Conservation (phyloP, 2,888 invertebrate genomes). For the Drosophila nigritarsus region DNA sequence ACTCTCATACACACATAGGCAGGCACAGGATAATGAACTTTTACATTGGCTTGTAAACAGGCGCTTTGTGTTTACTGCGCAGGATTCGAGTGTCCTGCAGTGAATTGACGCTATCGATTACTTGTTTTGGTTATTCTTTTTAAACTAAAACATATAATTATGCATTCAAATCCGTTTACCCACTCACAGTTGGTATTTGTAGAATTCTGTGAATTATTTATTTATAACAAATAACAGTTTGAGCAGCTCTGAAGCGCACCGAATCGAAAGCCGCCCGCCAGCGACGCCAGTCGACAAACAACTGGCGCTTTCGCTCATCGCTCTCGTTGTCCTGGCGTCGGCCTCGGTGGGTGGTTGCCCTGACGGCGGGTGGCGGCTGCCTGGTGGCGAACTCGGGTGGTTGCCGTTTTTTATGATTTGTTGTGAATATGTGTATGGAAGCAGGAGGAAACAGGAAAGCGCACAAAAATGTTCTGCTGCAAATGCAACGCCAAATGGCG, state of each 20-base stretch:
- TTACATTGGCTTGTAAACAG: constrained; percentile 63
- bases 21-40: constrained; percentile 80
- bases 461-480: constrained; percentile 54
- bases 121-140: constrained; percentile 18
- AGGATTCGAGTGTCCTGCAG: constrained; percentile 47
- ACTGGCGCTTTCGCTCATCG: constrained; percentile 57
- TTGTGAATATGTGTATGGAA: constrained; percentile 73
- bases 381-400: constrained; percentile 32
- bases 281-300: constrained; percentile 75
- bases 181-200: constrained; percentile 14
- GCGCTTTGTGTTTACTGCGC: constrained; percentile 53
- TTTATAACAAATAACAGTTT: constrained; percentile 11
- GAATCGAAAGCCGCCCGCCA: constrained; percentile 60
- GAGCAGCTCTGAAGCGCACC: constrained; percentile 14
- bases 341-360: constrained; percentile 37
- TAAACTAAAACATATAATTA: constrained; percentile 6
- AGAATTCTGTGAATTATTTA: constrained; percentile 52
- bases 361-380: constrained; percentile 30
- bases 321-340: constrained; percentile 34
- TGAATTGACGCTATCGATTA: constrained; percentile 46
- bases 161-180: constrained; percentile 10
- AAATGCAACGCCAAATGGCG: constrained; percentile 57
- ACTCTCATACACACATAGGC: constrained; percentile 13
- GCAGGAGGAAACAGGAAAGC: constrained; percentile 73
- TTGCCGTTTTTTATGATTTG: constrained; percentile 69